Base-by-base conservation (phyloP, 1,140 invertebrate species). In the Lordiphosa collinella region DNA sequence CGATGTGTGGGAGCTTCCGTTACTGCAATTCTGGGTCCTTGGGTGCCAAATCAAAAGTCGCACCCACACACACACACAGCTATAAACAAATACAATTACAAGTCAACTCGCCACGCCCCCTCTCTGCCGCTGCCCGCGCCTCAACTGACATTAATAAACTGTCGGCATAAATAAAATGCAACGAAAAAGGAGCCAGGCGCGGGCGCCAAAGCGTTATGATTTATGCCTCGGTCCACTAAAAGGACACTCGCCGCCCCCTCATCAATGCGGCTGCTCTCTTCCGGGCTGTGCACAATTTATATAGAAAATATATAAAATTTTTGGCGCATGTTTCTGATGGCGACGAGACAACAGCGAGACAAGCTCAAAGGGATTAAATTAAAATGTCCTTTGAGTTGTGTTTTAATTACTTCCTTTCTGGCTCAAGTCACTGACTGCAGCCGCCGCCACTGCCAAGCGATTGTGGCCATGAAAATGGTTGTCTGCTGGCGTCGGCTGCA, bases 341-440 rank as follows among this genome's bases (percentile, higher is more conserved):
- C 76, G 76, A 62, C 76, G 78, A 82, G 76, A 82, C 78, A 82
- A 63, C 78, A 82, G 70, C 76, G 66, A 80, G 76, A 80, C 76
- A 84, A 76, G 78, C 76, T 82, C 76, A 82, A 82, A 82, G 78
- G 71, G 76, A 82, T 82, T 82, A 82, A 82, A 82, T 82, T 82
- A 82, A 82, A 82, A 84, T 82, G 78, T 82, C 76, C 76, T 82
- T 82, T 82, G 76, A 78, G 76, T 82, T 84, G 76, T 75, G 76
- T 82, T 82, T 82, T 82, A 82, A 82, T 82, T 82, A 82, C 76
- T 82, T 82, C 76, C 76, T 82, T 62, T 76, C 61, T 61, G 63
- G 61, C 66, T 55, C 46, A 16, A 57, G 61, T 40, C 31, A 38
- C 52, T 25, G 34, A 18, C 41, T 12, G 18, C n/a, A 18, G 6